Evolutionary conservation across 1,140 invertebrate genomes (phyloP).

Genomic region (Scaptomyza pallida): DNA sequence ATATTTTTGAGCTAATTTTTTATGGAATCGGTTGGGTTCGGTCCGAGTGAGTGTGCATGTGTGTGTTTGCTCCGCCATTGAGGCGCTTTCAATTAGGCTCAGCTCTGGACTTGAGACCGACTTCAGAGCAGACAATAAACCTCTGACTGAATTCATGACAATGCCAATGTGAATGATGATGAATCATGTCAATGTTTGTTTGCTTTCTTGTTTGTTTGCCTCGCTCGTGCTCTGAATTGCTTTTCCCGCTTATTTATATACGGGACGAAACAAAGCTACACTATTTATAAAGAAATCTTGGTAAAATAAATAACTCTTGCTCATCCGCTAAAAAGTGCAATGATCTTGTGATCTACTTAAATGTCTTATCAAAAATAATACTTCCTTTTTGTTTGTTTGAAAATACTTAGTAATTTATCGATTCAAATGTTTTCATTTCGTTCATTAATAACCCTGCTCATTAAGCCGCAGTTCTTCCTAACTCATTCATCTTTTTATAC

Average conservation of each 20-base stretch:
- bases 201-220: constrained; percentile 38
- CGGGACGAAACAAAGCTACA: constrained; percentile 12
- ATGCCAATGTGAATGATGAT: constrained; percentile 43
- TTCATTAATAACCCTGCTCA: neutral
- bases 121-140: constrained; percentile 47
- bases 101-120: constrained; percentile 32
- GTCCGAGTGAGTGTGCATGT: neutral
- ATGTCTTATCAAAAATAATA: neutral
- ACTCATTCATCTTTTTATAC: constrained; percentile 9
- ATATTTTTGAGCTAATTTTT: constrained; percentile 61
- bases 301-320: neutral
- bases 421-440: constrained; percentile 8
- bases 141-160: constrained; percentile 31
- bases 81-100: constrained; percentile 50
- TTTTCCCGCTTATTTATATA: constrained; percentile 31
- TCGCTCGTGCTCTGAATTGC: constrained; percentile 53
- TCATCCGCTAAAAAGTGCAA: neutral
- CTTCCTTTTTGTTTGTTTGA: neutral
- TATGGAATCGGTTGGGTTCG: constrained; percentile 45
- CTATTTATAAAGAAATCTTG: constrained; percentile 21
- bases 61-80: constrained; percentile 21
- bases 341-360: neutral
- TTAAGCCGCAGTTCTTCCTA: neutral
- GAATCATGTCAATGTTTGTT: constrained; percentile 52
- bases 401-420: too few species aligned